A percentile compares a stretch with the other conserved stretches of the same genome.
These are phyloP conservation scores for Volucella inanis DNA, from an alignment of 2,888 invertebrate genomes.

Conservation along the genomic window DNA sequence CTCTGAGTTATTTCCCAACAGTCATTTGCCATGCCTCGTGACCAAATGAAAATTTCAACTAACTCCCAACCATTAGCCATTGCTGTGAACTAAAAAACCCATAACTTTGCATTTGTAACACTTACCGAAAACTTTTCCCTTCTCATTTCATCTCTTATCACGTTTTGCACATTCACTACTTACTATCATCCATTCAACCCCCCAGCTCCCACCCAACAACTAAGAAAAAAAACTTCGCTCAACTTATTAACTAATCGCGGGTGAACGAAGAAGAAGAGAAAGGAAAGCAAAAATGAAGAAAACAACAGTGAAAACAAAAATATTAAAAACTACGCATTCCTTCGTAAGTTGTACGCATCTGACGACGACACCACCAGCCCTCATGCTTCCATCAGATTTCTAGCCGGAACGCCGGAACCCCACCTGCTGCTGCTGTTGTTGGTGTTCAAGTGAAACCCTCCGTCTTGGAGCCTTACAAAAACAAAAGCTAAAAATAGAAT, in stretches of 20 bases:
- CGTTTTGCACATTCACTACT: no score
- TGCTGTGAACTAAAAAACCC: no score
- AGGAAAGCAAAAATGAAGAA: not conserved
- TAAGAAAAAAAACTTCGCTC: no score
- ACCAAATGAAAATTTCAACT: no score
- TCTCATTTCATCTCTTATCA: no score
- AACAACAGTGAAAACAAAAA: constrained; percentile 31
- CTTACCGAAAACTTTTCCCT: no score
- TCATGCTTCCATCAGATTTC: no score
- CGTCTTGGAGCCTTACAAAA: constrained; percentile 40
- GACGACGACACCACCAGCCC: not conserved
- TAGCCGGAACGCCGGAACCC: constrained; percentile 6
- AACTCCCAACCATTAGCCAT: no score
- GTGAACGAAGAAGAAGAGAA: not conserved
- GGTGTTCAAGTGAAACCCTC: constrained; percentile 10
- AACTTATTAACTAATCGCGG: constrained; percentile 34
- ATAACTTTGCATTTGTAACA: no score
- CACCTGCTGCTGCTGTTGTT: constrained; percentile 30
- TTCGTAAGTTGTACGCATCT: constrained; percentile 41
- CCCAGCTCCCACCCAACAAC: not conserved
- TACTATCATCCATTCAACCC: not conserved
- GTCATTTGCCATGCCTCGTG: no score
- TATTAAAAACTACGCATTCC: constrained; percentile 51
- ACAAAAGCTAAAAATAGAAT: constrained; percentile 67
- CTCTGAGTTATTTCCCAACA: no score